Evolutionary conservation across 2,888 invertebrate species (phyloP), one percentile per base, ranked within the genome.

Genomic region (Troilus luridus): DNA sequence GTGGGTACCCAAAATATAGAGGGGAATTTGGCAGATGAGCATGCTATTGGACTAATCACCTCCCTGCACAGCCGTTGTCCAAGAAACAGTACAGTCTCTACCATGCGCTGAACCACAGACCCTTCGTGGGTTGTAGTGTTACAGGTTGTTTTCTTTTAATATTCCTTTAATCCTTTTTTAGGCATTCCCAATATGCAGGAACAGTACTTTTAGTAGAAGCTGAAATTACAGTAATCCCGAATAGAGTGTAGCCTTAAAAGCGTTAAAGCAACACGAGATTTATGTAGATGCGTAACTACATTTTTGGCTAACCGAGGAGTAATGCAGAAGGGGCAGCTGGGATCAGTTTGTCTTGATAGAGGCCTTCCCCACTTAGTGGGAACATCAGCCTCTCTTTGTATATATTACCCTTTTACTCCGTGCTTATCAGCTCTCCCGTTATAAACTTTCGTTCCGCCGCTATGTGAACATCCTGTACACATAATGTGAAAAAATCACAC

Each of bases 341-440:
- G 59, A 62, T 59, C 59, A 17, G 88, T 88, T 88, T 88, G 21
- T 88, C 88, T 88, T 88, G 60, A 88, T 88, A 88, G 59, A 62
- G 60, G 56, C 56, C 59, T 85, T 56, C 56, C n/a, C 85, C 85
- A 85, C 56, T 85, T 85, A 85, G n/a, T 56, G 85, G 7, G 56
- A 85, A 85, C 85, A 85, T 85, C 85, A 58, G 11, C 56, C 11
- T 9, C 88, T 60, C 54, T 60, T 62, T 60, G 88, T 88, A 88
- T 88, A 58, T 88, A 88, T 88, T 88, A 88, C 88, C 88, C 88
- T 88, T 88, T 88, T 59, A 88, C 60, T 62, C 60, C 62, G 19
- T 60, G 27, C 56, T 56, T 85, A 85, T 85, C 85, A 58, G 85
- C 85, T 85, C 56, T 85, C 21, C 85, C n/a, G 54, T 85, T 85